Percentiles rank a stretch among this genome's conserved stretches.
These are phyloP conservation scores for Serripes groenlandicus DNA, from an alignment of 2,888 invertebrate species.

Conservation along the genomic window DNA sequence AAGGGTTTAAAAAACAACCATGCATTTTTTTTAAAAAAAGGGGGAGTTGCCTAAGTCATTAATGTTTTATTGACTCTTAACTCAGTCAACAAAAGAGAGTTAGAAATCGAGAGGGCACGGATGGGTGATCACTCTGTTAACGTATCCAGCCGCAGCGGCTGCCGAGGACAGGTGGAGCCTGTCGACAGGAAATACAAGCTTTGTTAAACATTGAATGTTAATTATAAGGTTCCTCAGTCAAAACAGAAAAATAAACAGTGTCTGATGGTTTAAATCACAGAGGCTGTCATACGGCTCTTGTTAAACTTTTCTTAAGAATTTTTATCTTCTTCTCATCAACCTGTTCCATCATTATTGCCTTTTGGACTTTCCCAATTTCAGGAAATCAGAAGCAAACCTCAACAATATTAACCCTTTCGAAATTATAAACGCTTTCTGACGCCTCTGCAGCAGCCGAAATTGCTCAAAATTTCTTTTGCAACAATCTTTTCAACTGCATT, in stretches of 20 bases:
- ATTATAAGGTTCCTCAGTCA: conserved; percentile 14
- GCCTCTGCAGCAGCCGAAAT: too few species aligned
- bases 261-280: background rate
- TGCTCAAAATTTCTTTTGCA: too few species aligned
- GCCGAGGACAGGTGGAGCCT: conserved; percentile 53
- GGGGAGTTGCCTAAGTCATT: conserved; percentile 8
- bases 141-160: conserved; percentile 36
- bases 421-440: too few species aligned
- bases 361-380: background rate
- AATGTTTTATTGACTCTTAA: conserved; percentile 34
- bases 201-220: conserved; percentile 28
- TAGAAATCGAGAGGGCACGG: conserved; percentile 26
- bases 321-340: background rate
- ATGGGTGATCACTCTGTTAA: conserved; percentile 38
- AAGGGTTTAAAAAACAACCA: too few species aligned
- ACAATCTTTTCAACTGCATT: too few species aligned
- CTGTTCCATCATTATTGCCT: background rate
- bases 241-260: conserved; percentile 2
- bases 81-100: conserved; percentile 27
- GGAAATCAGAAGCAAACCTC: too few species aligned
- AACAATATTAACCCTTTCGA: too few species aligned
- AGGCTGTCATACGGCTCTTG: background rate
- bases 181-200: conserved; percentile 27
- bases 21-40: too few species aligned
- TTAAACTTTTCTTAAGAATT: conserved; percentile 3